Evolutionary conservation across 2,888 invertebrate genomes (phyloP).

Genomic region (Empis stercorea): DNA sequence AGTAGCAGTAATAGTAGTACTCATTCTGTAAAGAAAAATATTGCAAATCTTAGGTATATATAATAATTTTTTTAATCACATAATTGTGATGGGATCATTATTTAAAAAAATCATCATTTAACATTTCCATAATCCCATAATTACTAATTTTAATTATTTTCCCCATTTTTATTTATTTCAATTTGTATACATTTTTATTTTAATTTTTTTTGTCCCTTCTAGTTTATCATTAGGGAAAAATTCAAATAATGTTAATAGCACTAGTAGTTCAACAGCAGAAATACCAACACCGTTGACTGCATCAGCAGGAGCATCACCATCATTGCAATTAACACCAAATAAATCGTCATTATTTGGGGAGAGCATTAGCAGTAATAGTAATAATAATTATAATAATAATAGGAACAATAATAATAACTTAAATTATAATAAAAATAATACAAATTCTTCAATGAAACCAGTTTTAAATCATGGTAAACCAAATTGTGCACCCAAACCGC

Average conservation of each 20-base stretch:
- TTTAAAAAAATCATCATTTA: not conserved
- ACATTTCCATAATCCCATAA: not conserved
- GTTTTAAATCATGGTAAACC: slow-evolving; percentile 59
- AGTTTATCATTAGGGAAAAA: slow-evolving; percentile 35
- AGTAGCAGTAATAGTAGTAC: slow-evolving; percentile 20
- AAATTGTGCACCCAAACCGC: slow-evolving; percentile 73
- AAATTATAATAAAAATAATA: slow-evolving; percentile 6
- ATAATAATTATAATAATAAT: slow-evolving; percentile 13
- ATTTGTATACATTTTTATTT: slow-evolving; percentile 3
- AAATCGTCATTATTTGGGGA: slow-evolving; percentile 32
- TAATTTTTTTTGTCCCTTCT: slow-evolving; percentile 4
- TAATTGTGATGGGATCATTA: too few species aligned
- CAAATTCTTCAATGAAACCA: slow-evolving; percentile 21
- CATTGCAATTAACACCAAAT: slow-evolving; percentile 27
- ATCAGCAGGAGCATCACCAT: slow-evolving; percentile 14
- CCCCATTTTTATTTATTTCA: not conserved
- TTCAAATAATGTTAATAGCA: slow-evolving; percentile 33
- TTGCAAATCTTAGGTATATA: slow-evolving; percentile 11
- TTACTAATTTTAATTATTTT: not conserved
- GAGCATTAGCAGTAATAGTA: slow-evolving; percentile 9
- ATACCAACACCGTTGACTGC: slow-evolving; percentile 11
- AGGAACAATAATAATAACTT: slow-evolving; percentile 6
- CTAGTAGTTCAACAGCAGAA: slow-evolving; percentile 18
- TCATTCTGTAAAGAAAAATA: slow-evolving; percentile 8
- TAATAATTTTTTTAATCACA: too few species aligned